Evolutionary conservation across 1,140 invertebrate species (phyloP), one percentile per base, ranked within the genome.

Genomic region (Hestina assimilis): DNA sequence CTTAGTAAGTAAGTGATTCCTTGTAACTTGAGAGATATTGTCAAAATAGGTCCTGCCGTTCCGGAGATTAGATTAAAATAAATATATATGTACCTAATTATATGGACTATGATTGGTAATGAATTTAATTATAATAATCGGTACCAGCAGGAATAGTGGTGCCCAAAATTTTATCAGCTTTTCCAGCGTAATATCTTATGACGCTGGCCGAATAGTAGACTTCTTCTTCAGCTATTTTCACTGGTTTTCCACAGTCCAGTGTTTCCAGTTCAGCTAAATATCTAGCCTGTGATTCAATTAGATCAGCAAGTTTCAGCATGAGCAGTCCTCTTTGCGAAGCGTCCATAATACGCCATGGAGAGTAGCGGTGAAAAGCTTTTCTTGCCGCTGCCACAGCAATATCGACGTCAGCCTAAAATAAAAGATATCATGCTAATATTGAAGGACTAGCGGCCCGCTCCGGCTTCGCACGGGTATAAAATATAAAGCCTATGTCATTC

Each of bases 311-410:
- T 89, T 93, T 89, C 2, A 84, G 58, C 59, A 89, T 66, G 0
- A 87, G 63, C 7, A 72, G 62, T 9, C 92, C 93, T 60, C 94
- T 87, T 50, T 90, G 89, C 1, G 93, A 91, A 4, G 94, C 93
- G 75, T 94, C 93, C 90, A 95, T 91, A 15, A 84, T 91, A 6
- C 94, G 89, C 94, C 94, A 96, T 74, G 90, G 78, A 11, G 95
- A 94, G 52, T 92, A 92, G 11, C 91, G 88, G 12, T 91, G 89
- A 62, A 96, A 96, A 0, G 94, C 94, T 45, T 92, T 88, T 52
- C 90, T 90, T 0, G 96, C 96, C 41, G 96, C 96, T 41, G 91
- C 85, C 1, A 98, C 96, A 3, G 96, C 96, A 38, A 90, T 75
- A 68, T 97, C 92, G 5, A 98, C 91, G 82, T 98, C 95, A 42